A percentile compares a stretch with the other conserved stretches of the same genome.
Conservation (phyloP, 2,888 invertebrate genomes). For the Atrina japonica region DNA sequence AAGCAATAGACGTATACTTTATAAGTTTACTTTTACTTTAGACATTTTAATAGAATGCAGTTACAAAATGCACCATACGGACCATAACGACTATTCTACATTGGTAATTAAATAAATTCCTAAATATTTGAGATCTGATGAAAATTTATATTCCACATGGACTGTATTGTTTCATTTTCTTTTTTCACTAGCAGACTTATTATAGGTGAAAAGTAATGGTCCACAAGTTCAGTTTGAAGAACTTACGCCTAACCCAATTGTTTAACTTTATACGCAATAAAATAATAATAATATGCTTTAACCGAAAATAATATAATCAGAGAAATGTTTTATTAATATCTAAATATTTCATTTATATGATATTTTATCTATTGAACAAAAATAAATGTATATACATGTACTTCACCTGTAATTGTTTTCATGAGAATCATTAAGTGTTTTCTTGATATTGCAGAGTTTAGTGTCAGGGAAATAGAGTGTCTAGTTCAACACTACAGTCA, state of each 20-base stretch:
- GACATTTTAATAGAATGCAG: too few relatives aligned
- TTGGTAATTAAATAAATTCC: too few relatives aligned
- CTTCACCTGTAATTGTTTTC: not conserved
- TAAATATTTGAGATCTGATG: too few relatives aligned
- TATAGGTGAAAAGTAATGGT: not conserved
- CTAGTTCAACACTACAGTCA: not conserved
- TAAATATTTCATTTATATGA: not conserved
- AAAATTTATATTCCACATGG: too few relatives aligned
- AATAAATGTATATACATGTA: too few relatives aligned
- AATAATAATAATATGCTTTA: not conserved
- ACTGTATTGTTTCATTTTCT: not conserved
- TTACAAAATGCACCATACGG: too few relatives aligned
- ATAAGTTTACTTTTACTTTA: too few relatives aligned
- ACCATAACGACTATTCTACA: too few relatives aligned
- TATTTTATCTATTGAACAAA: too few relatives aligned
- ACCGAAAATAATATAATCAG: not conserved
- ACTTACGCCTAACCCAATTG: not conserved
- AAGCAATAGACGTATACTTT: too few relatives aligned
- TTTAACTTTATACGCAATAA: not conserved
- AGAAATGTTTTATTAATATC: not conserved
- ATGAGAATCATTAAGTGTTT: not conserved
- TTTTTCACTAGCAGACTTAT: slow-evolving; percentile 1
- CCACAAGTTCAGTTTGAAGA: too few relatives aligned
- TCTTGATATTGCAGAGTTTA: not conserved
- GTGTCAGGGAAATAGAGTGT: not conserved